These are phyloP conservation scores for Protobothrops mucrosquamatus DNA, from an alignment of 2,113 vertebrate genomes.

Conservation along the genomic window DNA sequence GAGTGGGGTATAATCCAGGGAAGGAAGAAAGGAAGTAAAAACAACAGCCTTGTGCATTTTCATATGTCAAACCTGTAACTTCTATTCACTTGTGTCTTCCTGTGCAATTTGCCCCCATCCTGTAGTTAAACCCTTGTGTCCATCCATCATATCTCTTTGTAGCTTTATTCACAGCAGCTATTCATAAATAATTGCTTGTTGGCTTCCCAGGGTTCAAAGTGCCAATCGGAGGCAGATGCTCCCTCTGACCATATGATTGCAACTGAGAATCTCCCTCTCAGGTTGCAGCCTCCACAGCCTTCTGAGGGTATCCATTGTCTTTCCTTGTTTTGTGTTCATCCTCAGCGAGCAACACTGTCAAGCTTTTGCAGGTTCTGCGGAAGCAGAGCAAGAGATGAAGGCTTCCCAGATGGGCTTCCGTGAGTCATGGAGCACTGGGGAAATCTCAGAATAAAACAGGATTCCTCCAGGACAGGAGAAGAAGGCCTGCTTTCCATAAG, in stretches of 20 bases:
- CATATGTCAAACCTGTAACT: conserved; percentile 12
- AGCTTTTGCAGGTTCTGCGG: conserved; percentile 59
- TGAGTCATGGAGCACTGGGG: conserved; percentile 53
- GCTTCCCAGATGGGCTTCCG: conserved; percentile 58
- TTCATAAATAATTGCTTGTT: conserved; percentile 50
- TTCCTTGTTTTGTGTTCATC: conserved; percentile 79
- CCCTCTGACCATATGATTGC: conserved; percentile 39
- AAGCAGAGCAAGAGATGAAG: conserved; percentile 56
- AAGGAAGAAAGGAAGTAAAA: background rate
- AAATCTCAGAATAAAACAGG: conserved; percentile 67
- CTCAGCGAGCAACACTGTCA: conserved; percentile 79
- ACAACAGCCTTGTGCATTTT: background rate
- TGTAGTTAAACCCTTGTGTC: background rate
- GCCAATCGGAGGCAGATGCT: conserved; percentile 57
- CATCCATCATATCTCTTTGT: conserved; percentile 24
- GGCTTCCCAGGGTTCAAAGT: conserved; percentile 55
- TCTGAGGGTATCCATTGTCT: conserved; percentile 76
- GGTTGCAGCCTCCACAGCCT: conserved; percentile 67
- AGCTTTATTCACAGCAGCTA: conserved; percentile 18
- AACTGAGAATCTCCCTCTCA: conserved; percentile 55
- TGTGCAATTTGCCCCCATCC: too few relatives aligned
- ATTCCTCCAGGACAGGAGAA: conserved; percentile 17
- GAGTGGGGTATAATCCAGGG: background rate
- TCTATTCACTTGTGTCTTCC: background rate
- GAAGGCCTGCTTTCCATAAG: conserved; percentile 22